A percentile compares a stretch with the other conserved stretches of the same genome.
Conservation (phyloP, 1,140 invertebrate species). For the Formica exsecta region DNA sequence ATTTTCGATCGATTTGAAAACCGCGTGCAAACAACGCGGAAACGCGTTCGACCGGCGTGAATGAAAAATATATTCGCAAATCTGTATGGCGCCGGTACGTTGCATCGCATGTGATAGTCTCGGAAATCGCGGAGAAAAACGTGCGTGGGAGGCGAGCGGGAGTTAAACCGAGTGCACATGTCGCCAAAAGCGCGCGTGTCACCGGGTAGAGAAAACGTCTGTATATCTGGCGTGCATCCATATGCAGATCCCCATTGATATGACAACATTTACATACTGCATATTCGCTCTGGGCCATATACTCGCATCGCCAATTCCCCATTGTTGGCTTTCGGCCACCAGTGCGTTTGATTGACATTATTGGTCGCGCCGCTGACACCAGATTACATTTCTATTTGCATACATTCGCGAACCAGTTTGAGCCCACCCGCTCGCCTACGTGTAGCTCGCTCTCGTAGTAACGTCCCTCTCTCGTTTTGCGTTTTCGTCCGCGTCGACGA, state of each 20-base stretch:
- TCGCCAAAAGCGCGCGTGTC: conserved; percentile 82
- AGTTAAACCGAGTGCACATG: conserved; percentile 79
- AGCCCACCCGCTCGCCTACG: conserved; percentile 62
- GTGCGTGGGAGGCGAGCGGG: conserved; percentile 35
- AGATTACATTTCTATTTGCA: conserved; percentile 87
- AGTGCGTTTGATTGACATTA: conserved; percentile 87
- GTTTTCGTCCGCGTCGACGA: conserved; percentile 41
- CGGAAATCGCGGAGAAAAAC: conserved; percentile 36
- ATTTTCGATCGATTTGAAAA: conserved; percentile 8
- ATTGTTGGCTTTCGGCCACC: conserved; percentile 86
- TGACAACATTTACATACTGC: conserved; percentile 87
- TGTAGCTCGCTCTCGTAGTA: conserved; percentile 13
- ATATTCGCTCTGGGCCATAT: conserved; percentile 86
- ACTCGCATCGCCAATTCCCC: conserved; percentile 84
- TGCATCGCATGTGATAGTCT: conserved; percentile 27
- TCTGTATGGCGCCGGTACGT: conserved; percentile 9
- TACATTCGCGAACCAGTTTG: conserved; percentile 83
- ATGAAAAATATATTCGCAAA: conserved; percentile 45
- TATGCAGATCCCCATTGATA: conserved; percentile 87
- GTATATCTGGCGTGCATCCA: conserved; percentile 85
- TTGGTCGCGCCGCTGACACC: conserved; percentile 86
- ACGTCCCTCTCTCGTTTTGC: neutral
- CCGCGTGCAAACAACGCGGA: conserved; percentile 10
- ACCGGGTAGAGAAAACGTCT: conserved; percentile 70
- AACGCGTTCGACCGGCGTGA: conserved; percentile 31